Conservation (phyloP, 2,888 invertebrate species). For the Tipula unca region DNA sequence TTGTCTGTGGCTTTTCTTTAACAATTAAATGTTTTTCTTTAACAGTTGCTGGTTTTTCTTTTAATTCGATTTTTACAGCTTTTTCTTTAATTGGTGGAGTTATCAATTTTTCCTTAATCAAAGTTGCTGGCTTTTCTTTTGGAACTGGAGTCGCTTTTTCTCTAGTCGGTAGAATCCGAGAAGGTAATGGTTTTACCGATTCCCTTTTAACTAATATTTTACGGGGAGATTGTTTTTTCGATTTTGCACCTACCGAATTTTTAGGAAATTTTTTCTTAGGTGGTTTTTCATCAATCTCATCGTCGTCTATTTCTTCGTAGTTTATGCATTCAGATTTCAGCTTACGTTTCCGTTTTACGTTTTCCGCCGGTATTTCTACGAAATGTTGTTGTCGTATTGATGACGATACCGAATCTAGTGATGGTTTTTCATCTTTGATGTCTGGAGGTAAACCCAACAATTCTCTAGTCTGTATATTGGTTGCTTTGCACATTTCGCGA, state of each 20-base stretch:
- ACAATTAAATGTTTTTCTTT: background rate
- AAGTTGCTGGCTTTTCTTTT: background rate
- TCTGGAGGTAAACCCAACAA: constrained; percentile 34
- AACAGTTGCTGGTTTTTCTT: background rate
- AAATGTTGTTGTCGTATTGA: background rate
- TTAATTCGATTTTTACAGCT: no score
- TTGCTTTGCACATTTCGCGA: constrained; percentile 48
- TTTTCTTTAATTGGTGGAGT: background rate
- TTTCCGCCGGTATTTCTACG: background rate
- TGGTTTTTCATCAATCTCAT: constrained; percentile 24
- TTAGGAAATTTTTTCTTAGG: constrained; percentile 22
- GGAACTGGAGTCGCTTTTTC: background rate
- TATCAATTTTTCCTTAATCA: background rate
- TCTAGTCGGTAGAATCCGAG: background rate
- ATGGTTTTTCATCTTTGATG: constrained; percentile 25
- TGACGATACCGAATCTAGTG: constrained; percentile 26
- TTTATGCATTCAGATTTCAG: constrained; percentile 9
- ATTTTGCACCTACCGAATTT: constrained; percentile 23
- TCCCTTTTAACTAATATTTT: constrained; percentile 25
- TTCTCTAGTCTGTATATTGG: constrained; percentile 45
- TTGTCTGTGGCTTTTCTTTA: background rate
- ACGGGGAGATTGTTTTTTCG: constrained; percentile 22
- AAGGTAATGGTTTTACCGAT: background rate
- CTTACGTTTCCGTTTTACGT: background rate
- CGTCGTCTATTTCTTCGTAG: constrained; percentile 24